phyloP scores from a whole-genome alignment of 2,888 invertebrate genomes.

The Lamproptera curius region DNA sequence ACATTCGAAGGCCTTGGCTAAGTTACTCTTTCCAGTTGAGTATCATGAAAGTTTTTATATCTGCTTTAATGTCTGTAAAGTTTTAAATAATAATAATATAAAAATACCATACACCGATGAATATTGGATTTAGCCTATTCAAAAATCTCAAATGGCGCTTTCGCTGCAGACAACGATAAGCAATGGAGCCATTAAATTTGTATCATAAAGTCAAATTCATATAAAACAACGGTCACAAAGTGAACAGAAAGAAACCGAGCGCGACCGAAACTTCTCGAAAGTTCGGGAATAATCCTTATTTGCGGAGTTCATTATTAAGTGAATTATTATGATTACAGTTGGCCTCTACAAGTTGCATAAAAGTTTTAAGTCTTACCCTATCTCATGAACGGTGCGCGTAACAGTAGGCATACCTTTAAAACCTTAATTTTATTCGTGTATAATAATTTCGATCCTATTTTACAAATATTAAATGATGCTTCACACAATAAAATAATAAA shows the following conservation, averaged over 20 bases:
- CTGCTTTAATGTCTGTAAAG: no score
- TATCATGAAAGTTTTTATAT: no score
- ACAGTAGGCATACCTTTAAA: constrained; percentile 36
- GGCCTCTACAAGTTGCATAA: constrained; percentile 52
- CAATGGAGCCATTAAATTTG: constrained; percentile 60
- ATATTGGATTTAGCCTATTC: no score
- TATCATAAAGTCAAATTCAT: constrained; percentile 60
- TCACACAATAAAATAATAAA: no score
- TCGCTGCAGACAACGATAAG: constrained; percentile 36
- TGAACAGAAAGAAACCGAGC: constrained; percentile 22
- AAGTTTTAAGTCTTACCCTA: constrained; percentile 46
- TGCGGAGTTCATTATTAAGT: constrained; percentile 42
- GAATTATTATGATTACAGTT: constrained; percentile 69
- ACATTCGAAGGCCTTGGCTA: no score
- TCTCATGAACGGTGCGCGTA: constrained; percentile 36
- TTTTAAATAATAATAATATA: no score
- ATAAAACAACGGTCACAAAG: constrained; percentile 36
- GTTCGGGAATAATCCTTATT: constrained; percentile 32
- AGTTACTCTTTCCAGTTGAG: no score
- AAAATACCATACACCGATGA: no score
- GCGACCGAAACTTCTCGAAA: constrained; percentile 18
- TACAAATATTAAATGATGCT: no score
- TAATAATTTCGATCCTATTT: no score
- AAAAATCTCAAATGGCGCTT: not conserved
- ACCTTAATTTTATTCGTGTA: no score